Evolutionary conservation across 2,113 vertebrate genomes (phyloP).

Genomic region (Paramormyrops kingsleyae): DNA sequence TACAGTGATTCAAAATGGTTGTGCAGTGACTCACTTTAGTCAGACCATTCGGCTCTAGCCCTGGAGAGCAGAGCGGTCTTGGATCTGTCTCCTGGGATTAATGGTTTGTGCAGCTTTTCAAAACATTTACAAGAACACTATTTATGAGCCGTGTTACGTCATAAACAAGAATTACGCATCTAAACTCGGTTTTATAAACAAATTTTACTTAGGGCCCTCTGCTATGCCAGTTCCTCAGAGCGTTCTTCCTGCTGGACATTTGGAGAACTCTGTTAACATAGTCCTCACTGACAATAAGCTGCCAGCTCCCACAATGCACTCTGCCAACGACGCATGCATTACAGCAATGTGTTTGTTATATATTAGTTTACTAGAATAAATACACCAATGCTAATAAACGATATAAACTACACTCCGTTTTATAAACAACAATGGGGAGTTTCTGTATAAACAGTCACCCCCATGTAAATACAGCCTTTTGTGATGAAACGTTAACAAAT

Average conservation of each 20-base stretch:
- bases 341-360: background rate
- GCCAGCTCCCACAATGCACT: background rate
- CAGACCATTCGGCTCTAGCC: background rate
- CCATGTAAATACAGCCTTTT: background rate
- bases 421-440: background rate
- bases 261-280: background rate
- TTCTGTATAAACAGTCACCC: background rate
- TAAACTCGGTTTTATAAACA: slow-evolving; percentile 10
- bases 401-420: background rate
- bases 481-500: background rate
- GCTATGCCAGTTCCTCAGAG: background rate
- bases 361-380: background rate
- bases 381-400: background rate
- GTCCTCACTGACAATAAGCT: background rate
- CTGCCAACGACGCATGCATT: background rate
- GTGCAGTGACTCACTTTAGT: background rate
- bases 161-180: slow-evolving; percentile 14
- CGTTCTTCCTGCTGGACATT: background rate
- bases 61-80: background rate
- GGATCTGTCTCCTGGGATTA: background rate
- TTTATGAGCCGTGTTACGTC: slow-evolving; percentile 5
- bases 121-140: slow-evolving; percentile 8
- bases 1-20: background rate
- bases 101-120: background rate
- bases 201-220: background rate